A percentile compares a stretch with the other conserved stretches of the same genome.
Conservation (phyloP, 1,140 invertebrate genomes). For the Meloidogyne floridensis region DNA sequence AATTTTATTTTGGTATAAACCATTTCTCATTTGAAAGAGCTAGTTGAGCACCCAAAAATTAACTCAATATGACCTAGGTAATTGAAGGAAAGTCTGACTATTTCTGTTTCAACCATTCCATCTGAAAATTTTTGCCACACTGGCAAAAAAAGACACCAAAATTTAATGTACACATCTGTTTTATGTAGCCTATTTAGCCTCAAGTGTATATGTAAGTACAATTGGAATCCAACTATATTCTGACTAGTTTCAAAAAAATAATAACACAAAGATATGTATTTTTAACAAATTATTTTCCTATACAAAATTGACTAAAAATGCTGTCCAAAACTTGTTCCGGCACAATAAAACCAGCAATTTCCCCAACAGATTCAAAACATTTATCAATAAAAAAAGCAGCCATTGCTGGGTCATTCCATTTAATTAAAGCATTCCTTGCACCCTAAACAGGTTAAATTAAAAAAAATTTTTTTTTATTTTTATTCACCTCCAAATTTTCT, state of each 20-base stretch:
- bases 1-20: too few relatives aligned
- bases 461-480: background rate
- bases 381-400: conserved; percentile 50
- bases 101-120: too few relatives aligned
- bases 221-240: too few relatives aligned
- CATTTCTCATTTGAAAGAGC: too few relatives aligned
- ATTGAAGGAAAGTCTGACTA: too few relatives aligned
- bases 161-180: too few relatives aligned
- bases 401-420: conserved; percentile 47
- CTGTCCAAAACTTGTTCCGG: conserved; percentile 52
- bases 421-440: conserved; percentile 25
- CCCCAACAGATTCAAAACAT: conserved; percentile 44
- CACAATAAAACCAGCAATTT: conserved; percentile 54
- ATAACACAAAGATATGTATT: background rate
- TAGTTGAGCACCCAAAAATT: too few relatives aligned
- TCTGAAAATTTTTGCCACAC: too few relatives aligned
- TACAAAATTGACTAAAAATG: conserved; percentile 61
- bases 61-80: too few relatives aligned
- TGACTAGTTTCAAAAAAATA: background rate
- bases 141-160: too few relatives aligned
- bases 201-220: too few relatives aligned
- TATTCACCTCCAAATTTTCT: conserved; percentile 33
- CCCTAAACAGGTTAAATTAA: background rate
- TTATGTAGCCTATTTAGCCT: too few relatives aligned
- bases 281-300: conserved; percentile 55